Conservation (phyloP, 37 sponge, comb jelly and placozoan genomes). For the Chondrosia reniformis region DNA sequence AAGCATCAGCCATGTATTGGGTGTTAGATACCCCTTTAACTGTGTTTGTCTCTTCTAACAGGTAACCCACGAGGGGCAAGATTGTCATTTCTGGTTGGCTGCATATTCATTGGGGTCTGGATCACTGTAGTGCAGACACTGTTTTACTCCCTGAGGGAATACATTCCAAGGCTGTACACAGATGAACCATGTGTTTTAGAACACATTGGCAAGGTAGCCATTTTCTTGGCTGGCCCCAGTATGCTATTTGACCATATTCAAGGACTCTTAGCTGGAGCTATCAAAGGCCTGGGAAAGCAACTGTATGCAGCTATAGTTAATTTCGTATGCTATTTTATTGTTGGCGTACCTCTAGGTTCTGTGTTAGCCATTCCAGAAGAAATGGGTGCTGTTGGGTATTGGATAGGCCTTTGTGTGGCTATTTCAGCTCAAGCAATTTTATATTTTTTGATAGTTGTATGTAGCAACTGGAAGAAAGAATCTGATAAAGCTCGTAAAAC, state of each 20-base stretch:
- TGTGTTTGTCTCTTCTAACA: no score
- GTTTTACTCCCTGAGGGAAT: not conserved
- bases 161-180: not conserved
- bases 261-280: conserved; percentile 23
- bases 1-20: no score
- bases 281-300: conserved; percentile 53
- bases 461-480: conserved; percentile 57
- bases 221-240: not conserved
- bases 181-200: not conserved
- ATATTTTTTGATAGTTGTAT: conserved; percentile 13
- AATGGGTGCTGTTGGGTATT: conserved; percentile 45
- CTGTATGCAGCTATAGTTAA: conserved; percentile 31
- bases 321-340: conserved; percentile 29
- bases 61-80: not conserved
- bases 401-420: conserved; percentile 45
- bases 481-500: conserved; percentile 27
- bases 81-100: not conserved
- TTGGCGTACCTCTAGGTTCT: conserved; percentile 47
- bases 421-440: conserved; percentile 5
- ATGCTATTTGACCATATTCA: not conserved
- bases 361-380: conserved; percentile 32
- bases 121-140: not conserved
- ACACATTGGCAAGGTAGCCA: not conserved
- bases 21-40: no score
- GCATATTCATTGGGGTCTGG: not conserved